Evolutionary conservation across 2,797 vertebrate genomes (phyloP), one percentile per base, ranked within the genome.

Genomic region (Alcedo atthis): DNA sequence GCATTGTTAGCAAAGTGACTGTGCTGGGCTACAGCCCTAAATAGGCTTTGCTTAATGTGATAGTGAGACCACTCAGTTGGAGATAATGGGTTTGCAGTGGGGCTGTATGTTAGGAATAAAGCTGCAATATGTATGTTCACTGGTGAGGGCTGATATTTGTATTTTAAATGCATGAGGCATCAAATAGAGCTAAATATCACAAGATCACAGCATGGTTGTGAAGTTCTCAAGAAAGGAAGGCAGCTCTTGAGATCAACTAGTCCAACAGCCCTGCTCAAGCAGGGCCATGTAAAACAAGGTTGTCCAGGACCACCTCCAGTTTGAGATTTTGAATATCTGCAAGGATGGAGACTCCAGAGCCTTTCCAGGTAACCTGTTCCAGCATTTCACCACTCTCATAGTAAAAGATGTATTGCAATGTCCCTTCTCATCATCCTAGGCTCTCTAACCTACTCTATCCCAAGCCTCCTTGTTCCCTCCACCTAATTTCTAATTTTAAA

Each of bases 21-120:
- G 17, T 79, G 35, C 59, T 69, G 61, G 61, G 68, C 45, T 62
- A 37, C 28, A 77, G 42, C 89, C 73, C 42, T 91, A 85, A 93
- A 74, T 70, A 67, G 6, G 22, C 28, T 82, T 92, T 93, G 57
- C 57, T 92, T 91, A 67, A 90, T 85, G 85, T 77, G 49, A 59
- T 77, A 20, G 75, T 84, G 89, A 87, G 71, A 77, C 68, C 71
- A 53, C 35, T 92, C 68, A 83, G 25, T 77, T 42, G 54, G 58
- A 82, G 57, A 70, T 82, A 85, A 70, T 57, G 48, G 74, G 14
- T 88, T 78, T 94, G 58, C 43, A 26, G 8, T 86, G 74, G 66
- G 18, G 18, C 76, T 83, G 13, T 81, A 28, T 84, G 85, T 92
- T 81, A 67, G 59, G 53, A 91, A 58, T 86, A 81, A 91, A 92